phyloP scores from a whole-genome alignment of 2,797 vertebrate genomes.

The Protosalanx chinensis region DNA sequence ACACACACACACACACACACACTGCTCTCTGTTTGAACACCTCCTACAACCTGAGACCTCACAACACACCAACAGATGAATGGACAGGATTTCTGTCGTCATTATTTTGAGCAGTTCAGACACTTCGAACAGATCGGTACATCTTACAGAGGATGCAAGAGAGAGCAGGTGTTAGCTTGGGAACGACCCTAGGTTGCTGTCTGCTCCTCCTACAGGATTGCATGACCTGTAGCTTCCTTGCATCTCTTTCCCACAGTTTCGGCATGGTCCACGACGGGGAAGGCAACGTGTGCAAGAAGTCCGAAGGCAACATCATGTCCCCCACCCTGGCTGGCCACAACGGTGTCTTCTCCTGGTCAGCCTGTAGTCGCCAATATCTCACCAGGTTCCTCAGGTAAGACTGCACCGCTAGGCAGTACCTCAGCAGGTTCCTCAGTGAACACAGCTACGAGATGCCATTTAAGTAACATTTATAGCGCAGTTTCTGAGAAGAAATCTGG shows the following conservation, averaged over 20 bases:
- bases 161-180: too few species aligned
- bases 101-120: too few species aligned
- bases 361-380: conserved; percentile 89
- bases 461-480: too few species aligned
- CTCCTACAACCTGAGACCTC: not conserved
- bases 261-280: conserved; percentile 93
- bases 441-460: not conserved
- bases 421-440: not conserved
- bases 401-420: not conserved
- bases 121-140: too few species aligned
- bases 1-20: not conserved
- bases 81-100: too few species aligned
- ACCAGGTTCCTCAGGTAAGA: conserved; percentile 84
- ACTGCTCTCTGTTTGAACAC: not conserved
- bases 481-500: too few species aligned
- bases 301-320: conserved; percentile 92
- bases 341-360: conserved; percentile 90
- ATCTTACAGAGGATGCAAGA: too few species aligned
- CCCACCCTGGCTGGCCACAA: conserved; percentile 88
- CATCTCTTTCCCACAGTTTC: conserved; percentile 71
- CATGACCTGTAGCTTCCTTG: not conserved
- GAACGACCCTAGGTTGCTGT: too few species aligned
- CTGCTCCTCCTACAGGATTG: too few species aligned
- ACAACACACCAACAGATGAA: too few species aligned
- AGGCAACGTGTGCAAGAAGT: conserved; percentile 89